These are phyloP conservation scores for Calliopum simillimum DNA, from an alignment of 2,888 invertebrate genomes.

Conservation along the genomic window DNA sequence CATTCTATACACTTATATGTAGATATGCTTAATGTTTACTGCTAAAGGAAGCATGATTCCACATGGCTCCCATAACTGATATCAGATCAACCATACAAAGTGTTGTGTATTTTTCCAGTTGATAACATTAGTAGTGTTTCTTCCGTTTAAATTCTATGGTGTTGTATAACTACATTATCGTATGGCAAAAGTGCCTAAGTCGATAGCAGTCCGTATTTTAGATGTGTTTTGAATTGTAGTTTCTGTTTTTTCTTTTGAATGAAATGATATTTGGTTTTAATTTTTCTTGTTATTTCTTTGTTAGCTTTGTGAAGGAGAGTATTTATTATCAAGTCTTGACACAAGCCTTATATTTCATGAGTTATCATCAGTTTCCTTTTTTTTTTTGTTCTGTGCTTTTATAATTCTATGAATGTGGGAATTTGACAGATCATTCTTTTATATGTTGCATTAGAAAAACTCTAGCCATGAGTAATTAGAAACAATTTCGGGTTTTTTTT, in stretches of 20 bases:
- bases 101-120: too few species aligned
- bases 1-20: too few species aligned
- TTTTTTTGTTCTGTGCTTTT: too few species aligned
- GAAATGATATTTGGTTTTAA: conserved; percentile 14
- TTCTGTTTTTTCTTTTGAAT: not conserved
- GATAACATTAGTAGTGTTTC: too few species aligned
- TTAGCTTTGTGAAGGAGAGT: not conserved
- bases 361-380: conserved; percentile 26
- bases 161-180: not conserved
- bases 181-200: not conserved
- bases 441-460: not conserved
- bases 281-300: not conserved
- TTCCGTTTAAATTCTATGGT: not conserved
- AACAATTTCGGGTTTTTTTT: too few species aligned
- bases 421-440: not conserved
- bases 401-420: not conserved
- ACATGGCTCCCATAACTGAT: too few species aligned
- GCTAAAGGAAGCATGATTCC: too few species aligned
- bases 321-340: conserved; percentile 1
- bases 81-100: too few species aligned
- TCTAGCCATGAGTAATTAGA: not conserved
- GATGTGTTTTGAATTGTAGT: too few species aligned
- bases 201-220: too few species aligned
- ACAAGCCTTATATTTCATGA: conserved; percentile 1
- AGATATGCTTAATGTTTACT: too few species aligned